phyloP scores from a whole-genome alignment of 30 jellyfish, hydroid and myxozoan genomes.

The Nemopilema nomurai region DNA sequence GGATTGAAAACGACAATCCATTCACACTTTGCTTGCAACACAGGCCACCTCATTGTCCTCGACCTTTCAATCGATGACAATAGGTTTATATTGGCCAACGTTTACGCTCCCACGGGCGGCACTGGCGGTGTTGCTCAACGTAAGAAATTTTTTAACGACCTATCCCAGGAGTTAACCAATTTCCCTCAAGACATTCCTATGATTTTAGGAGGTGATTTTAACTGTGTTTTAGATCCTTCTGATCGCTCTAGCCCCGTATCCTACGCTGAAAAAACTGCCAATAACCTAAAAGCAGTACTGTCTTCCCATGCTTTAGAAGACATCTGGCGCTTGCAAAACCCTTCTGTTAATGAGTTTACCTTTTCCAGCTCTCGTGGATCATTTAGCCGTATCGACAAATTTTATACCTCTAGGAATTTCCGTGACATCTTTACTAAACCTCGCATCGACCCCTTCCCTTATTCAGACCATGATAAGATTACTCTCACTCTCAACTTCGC shows the following conservation, averaged over 20 bases:
- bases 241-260: not conserved
- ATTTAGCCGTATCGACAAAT: slow-evolving; percentile 4
- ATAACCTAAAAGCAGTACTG: not conserved
- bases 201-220: slow-evolving; percentile 23
- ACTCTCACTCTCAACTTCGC: not conserved
- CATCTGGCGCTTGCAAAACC: slow-evolving; percentile 7
- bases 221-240: not conserved
- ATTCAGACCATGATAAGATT: slow-evolving; percentile 12
- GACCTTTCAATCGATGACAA: slow-evolving; percentile 9
- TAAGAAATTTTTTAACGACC: not conserved
- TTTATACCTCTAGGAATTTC: slow-evolving; percentile 4
- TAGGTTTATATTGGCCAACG: not conserved
- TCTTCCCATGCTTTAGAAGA: not conserved
- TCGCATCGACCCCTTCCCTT: slow-evolving; percentile 8
- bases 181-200: not conserved
- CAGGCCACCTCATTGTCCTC: not conserved
- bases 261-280: not conserved
- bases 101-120: slow-evolving; percentile 14
- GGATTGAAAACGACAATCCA: slow-evolving; percentile 5
- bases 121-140: not conserved
- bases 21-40: slow-evolving; percentile 8
- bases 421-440: not conserved
- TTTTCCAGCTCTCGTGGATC: slow-evolving; percentile 1
- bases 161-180: not conserved
- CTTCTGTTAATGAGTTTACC: not conserved